These are phyloP conservation scores for Cathartes aura DNA, from an alignment of 2,113 vertebrate genomes.

Conservation along the genomic window DNA sequence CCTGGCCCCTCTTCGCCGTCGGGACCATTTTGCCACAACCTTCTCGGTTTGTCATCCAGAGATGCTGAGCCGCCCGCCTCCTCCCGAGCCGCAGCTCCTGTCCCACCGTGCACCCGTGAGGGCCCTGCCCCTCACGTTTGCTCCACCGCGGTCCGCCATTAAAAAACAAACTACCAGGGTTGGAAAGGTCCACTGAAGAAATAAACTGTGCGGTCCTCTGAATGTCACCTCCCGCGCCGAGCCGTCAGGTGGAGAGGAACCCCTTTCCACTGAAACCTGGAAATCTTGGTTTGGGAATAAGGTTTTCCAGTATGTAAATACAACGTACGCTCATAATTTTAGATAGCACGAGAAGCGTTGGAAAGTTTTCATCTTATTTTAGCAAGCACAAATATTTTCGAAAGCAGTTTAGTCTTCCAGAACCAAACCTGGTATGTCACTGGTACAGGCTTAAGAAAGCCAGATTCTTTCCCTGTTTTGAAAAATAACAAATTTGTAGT, in stretches of 20 bases:
- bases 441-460: not conserved
- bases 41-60: not conserved
- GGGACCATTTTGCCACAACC: not conserved
- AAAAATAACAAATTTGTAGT: not conserved
- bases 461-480: not conserved
- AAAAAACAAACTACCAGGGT: not conserved
- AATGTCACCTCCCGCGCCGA: not conserved
- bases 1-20: not conserved
- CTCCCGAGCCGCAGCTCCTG: not conserved
- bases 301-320: not conserved
- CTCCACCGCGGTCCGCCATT: rapidly evolving
- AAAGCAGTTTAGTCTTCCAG: not conserved
- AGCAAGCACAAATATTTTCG: not conserved
- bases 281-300: not conserved
- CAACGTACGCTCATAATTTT: rapidly evolving
- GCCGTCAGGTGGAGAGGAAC: not conserved
- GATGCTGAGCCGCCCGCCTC: not conserved
- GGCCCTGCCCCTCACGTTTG: not conserved
- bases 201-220: not conserved
- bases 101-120: not conserved
- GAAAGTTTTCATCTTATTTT: not conserved
- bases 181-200: not conserved
- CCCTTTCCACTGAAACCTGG: not conserved
- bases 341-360: rapidly evolving
- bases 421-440: not conserved